A percentile compares a stretch with the other conserved stretches of the same genome.
Evolutionary conservation across 2,113 vertebrate species (phyloP).

Genomic region (Coturnix japonica): DNA sequence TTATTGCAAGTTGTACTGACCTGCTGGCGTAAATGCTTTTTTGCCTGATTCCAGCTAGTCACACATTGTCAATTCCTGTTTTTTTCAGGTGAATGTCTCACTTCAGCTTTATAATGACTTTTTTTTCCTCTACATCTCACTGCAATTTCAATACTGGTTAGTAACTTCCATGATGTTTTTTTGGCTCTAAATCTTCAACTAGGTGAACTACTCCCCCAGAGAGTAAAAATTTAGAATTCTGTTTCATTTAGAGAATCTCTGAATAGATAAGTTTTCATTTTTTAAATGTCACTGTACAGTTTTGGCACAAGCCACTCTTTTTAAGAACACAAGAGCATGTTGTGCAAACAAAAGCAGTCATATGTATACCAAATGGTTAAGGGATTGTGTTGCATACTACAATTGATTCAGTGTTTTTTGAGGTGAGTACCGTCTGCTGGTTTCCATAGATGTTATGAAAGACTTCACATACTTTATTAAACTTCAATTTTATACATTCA

Average conservation of each 20-base stretch:
- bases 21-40: neutral
- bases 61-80: neutral
- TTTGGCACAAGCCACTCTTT: neutral
- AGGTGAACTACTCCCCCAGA: neutral
- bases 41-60: neutral
- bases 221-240: neutral
- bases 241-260: slow-evolving; percentile 48
- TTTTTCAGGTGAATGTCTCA: neutral
- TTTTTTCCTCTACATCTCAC: neutral
- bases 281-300: neutral
- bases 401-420: neutral
- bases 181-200: neutral
- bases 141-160: slow-evolving; percentile 17
- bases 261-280: neutral
- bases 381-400: neutral
- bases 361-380: neutral
- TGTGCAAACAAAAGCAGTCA: neutral
- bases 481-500: neutral
- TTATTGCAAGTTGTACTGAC: neutral
- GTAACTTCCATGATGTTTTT: slow-evolving; percentile 35
- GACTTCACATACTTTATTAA: neutral
- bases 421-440: neutral
- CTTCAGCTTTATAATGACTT: neutral
- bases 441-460: neutral
- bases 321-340: neutral